phyloP scores from a whole-genome alignment of 2,888 invertebrate genomes.

The Resseliella maxima region DNA sequence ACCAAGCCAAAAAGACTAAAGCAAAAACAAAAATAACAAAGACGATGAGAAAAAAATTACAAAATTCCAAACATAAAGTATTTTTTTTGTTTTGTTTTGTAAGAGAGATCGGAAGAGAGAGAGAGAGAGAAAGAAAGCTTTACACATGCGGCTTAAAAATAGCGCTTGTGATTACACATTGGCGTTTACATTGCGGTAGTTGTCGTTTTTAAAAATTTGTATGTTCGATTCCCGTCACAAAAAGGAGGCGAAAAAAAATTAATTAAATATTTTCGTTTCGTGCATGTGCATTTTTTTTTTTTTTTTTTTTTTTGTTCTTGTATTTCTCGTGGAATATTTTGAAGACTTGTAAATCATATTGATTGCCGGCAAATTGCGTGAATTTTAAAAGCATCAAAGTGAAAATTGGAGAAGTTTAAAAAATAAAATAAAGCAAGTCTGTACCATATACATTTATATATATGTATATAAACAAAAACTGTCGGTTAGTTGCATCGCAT shows the following conservation, averaged over 20 bases:
- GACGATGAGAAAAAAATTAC: too few relatives aligned
- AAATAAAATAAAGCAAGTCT: background rate
- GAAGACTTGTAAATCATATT: conserved; percentile 11
- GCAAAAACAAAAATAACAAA: too few relatives aligned
- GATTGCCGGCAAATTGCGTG: conserved; percentile 15
- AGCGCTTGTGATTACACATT: conserved; percentile 4
- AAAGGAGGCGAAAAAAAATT: background rate
- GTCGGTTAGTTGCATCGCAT: background rate
- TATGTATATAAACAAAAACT: background rate
- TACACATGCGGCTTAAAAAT: conserved; percentile 7
- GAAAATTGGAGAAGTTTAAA: conserved; percentile 1
- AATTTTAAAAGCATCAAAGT: conserved; percentile 16
- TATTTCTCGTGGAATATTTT: conserved; percentile 16
- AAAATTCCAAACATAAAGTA: conserved; percentile 14
- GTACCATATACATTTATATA: background rate
- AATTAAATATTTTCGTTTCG: conserved; percentile 44
- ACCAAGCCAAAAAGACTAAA: background rate
- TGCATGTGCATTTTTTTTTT: background rate
- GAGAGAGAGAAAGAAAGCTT: background rate
- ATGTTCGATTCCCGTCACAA: conserved; percentile 24
- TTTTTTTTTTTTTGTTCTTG: too few relatives aligned
- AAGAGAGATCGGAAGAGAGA: too few relatives aligned
- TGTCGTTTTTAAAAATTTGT: conserved; percentile 26
- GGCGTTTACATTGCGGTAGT: conserved; percentile 41
- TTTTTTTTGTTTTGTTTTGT: background rate